Percentiles rank a stretch among this genome's conserved stretches.
Conservation (phyloP, 2,113 vertebrate genomes). For the Datnioides undecimradiatus region DNA sequence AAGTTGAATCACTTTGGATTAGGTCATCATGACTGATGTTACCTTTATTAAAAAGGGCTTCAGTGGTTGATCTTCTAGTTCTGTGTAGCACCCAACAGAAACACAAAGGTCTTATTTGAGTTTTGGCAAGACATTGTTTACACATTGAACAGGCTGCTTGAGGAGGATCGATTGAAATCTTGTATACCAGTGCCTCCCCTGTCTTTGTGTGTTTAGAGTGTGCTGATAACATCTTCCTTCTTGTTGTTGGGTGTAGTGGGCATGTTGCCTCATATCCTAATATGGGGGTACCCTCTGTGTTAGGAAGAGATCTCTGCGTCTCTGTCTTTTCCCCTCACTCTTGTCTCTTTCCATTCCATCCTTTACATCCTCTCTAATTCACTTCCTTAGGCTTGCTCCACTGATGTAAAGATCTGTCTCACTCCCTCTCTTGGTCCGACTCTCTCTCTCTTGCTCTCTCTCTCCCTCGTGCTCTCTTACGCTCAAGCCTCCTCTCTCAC, state of each 20-base stretch:
- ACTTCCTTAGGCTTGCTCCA: constrained; percentile 8
- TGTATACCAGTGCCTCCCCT: constrained; percentile 40
- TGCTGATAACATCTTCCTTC: constrained; percentile 76
- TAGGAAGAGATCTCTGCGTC: constrained; percentile 39
- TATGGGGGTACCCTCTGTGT: constrained; percentile 78
- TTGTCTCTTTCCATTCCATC: constrained; percentile 25
- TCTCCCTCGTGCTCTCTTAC: constrained; percentile 24
- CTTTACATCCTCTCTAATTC: constrained; percentile 39
- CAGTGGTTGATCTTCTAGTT: background rate
- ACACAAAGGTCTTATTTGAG: constrained; percentile 45
- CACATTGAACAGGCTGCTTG: constrained; percentile 21
- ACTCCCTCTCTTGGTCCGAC: constrained; percentile 11
- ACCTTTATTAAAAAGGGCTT: background rate
- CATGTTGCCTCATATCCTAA: constrained; percentile 78
- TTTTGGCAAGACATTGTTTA: constrained; percentile 47
- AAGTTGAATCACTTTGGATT: background rate
- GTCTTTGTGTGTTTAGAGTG: constrained; percentile 61
- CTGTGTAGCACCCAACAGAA: constrained; percentile 15
- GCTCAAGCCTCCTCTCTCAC: constrained; percentile 48
- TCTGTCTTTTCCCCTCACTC: constrained; percentile 5
- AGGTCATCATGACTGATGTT: background rate
- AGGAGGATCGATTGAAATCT: constrained; percentile 67
- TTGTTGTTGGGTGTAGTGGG: constrained; percentile 39
- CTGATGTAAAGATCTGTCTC: constrained; percentile 49
- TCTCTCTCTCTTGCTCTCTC: constrained; percentile 32